Base-by-base conservation (phyloP, 2,797 vertebrate genomes). In the Diceros bicornis region DNA sequence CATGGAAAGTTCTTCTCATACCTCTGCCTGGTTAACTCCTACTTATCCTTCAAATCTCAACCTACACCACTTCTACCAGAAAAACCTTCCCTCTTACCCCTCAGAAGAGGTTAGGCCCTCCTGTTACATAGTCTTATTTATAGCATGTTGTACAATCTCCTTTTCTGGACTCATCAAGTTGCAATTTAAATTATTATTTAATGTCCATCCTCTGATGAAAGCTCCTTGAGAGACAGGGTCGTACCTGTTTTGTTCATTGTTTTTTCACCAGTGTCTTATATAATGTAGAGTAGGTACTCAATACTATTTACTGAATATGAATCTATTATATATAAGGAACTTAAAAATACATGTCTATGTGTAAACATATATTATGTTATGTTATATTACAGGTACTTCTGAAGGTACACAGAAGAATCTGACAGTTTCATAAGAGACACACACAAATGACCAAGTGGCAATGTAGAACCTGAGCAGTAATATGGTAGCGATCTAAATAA, bases 111-210 rank as follows among this genome's bases (percentile, higher is more conserved):
- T 27, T 52, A 68, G 71, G 25, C 32, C 55, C 79, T 77, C 61
- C 47, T 44, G 29, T 32, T 85, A 32, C 7, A 64, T 10, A 59
- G n/a, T 25, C 18, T 91, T 71, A 61, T 32, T 62, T 3, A n/a
- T 3, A 82, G 7, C 21, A 77, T 12, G 50, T 18, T 8, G 3
- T 18, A 13, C 32, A 66, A 52, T 25, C 10, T 96, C 62, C 21
- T 79, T 93, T 85, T 61, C 59, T 59, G 41, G 27, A 74, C 34
- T 88, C 52, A 61, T n/a, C 64, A 68, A 69, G 21, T 25, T 64
- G 27, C n/a, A 75, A 90, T 88, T 82, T 93, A 94, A 94, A 82
- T 92, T 83, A 55, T 77, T 59, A 89, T 55, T 92, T 97, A 52
- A 81, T 74, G n/a, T 55, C 69, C 20, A 77, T 47, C 7, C n/a